Base-by-base conservation (phyloP, 2,113 vertebrate genomes). In the Bos javanicus region DNA sequence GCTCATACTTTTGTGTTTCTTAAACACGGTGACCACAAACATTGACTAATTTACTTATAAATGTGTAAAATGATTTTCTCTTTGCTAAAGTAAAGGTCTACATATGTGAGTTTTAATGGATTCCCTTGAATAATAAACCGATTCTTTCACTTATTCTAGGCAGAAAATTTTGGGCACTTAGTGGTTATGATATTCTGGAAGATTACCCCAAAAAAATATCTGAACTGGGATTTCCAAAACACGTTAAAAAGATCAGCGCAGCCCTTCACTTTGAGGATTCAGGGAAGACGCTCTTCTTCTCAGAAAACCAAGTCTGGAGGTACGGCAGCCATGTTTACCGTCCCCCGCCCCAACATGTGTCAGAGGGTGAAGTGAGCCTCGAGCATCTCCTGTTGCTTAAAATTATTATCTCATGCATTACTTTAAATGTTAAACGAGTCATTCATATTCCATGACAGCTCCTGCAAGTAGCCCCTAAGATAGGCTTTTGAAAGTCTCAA, bases 131-230 rank as follows among this genome's bases (percentile, higher is more conserved):
- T 92, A 84, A 93, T 26, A 93, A 97, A 43, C 78, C 0, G 11
- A 46, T 94, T 33, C 0, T 96, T 95, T 78, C 12, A 62, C 15
- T 98, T 97, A 81, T 96, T 97, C 93, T 98, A 99, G 99, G 99
- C 57, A 99, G 99, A 92, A 99, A 98, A 97, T 99, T 99, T 98
- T 99, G 99, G 99, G 99, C 99, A 93, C 97, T 99, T 94, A 99
- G 99, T 89, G 99, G 99, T 46, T 99, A 99, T 0, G 98, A 98
- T 96, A 98, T 99, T 90, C 97, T 99, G 93, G 98, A 99, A 46
- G 99, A 99, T 59, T 99, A 99, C 96, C 99, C 99, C 3, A 99
- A 99, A 98, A 99, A 99, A 98, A 99, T 99, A 93, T 98, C 99
- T 93, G 99, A 99, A 95, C 98, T 99, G 26, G 99, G 99, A 12